phyloP scores from a whole-genome alignment of 2,113 vertebrate genomes.

The Gasterosteus nipponicus region DNA sequence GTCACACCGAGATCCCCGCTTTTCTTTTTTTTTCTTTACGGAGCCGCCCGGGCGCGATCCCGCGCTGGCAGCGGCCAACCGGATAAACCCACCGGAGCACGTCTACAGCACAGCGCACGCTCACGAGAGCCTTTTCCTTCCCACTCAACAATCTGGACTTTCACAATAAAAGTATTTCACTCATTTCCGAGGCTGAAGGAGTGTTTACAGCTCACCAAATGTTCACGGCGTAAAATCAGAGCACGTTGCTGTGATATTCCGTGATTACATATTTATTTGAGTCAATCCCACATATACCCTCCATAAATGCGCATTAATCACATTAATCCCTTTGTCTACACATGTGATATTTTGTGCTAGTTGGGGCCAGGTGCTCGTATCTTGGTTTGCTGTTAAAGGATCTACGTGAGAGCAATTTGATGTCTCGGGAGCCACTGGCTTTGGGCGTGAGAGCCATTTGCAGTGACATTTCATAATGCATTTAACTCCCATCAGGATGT shows the following conservation, averaged over 20 bases:
- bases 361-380: neutral
- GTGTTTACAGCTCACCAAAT: neutral
- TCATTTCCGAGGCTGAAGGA: too few relatives aligned
- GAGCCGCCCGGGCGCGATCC: conserved; percentile 53
- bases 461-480: neutral
- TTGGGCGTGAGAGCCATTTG: neutral
- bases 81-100: conserved; percentile 19
- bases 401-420: neutral
- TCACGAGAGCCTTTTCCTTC: conserved; percentile 11
- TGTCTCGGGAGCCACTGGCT: neutral
- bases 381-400: neutral
- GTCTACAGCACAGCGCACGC: conserved; percentile 32
- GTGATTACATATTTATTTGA: too few relatives aligned
- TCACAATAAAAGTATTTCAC: conserved; percentile 54
- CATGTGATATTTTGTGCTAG: too few relatives aligned
- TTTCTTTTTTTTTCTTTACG: conserved; percentile 3
- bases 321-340: neutral
- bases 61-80: conserved; percentile 41
- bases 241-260: neutral
- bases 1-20: conserved; percentile 74
- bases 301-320: too few relatives aligned
- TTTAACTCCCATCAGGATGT: too few relatives aligned
- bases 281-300: neutral
- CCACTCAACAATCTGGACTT: neutral
- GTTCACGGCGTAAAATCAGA: neutral